A percentile compares a stretch with the other conserved stretches of the same genome.
Conservation (phyloP, 2,888 invertebrate genomes). For the Oxytorus armatus region DNA sequence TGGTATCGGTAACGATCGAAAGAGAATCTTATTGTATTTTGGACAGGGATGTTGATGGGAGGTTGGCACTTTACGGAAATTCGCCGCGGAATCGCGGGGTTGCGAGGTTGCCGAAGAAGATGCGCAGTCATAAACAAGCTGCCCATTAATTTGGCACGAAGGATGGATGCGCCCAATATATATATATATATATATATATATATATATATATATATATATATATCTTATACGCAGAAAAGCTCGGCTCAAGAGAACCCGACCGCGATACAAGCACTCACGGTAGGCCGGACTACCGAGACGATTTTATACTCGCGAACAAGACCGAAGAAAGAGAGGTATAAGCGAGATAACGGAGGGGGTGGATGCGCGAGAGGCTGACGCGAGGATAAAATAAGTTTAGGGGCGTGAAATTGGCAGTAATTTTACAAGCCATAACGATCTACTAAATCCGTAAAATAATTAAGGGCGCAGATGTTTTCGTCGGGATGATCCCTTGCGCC, state of each 20-base stretch:
- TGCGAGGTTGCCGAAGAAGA: slow-evolving; percentile 78
- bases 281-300: slow-evolving; percentile 42
- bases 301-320: slow-evolving; percentile 24
- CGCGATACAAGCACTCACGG: slow-evolving; percentile 34
- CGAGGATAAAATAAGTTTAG: slow-evolving; percentile 83
- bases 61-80: slow-evolving; percentile 77
- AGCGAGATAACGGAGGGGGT: slow-evolving; percentile 34
- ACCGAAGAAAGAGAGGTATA: slow-evolving; percentile 15
- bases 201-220: no score
- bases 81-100: slow-evolving; percentile 79
- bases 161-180: slow-evolving; percentile 81
- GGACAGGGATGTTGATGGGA: not conserved
- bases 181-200: no score
- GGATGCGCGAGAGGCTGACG: slow-evolving; percentile 62
- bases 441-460: slow-evolving; percentile 85
- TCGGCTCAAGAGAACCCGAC: slow-evolving; percentile 14
- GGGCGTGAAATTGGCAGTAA: slow-evolving; percentile 84
- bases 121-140: slow-evolving; percentile 82
- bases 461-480: slow-evolving; percentile 83
- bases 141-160: slow-evolving; percentile 83
- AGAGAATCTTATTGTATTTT: not conserved
- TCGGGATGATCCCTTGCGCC: slow-evolving; percentile 29
- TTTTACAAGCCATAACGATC: slow-evolving; percentile 85
- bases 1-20: not conserved
- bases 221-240: no score